Evolutionary conservation across 2,888 invertebrate species (phyloP).

Genomic region (Ormyrus thymus): DNA sequence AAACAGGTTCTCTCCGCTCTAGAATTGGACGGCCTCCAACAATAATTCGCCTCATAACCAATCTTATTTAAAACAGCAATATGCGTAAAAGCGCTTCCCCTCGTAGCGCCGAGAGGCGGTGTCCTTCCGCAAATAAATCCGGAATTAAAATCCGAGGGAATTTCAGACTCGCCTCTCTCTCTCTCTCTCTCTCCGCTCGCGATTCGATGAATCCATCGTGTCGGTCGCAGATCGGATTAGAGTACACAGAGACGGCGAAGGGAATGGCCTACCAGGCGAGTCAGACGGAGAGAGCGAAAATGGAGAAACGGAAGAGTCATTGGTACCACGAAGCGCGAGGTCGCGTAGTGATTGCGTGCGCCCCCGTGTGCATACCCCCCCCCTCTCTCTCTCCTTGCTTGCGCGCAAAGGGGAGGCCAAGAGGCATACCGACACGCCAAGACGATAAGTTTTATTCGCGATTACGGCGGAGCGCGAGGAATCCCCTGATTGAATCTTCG

Average conservation of each 20-base stretch:
- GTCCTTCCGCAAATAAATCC: constrained; percentile 24
- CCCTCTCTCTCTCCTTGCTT: constrained; percentile 67
- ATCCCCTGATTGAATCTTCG: constrained; percentile 68
- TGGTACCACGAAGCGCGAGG: constrained; percentile 73
- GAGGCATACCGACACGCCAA: constrained; percentile 31
- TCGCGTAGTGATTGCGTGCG: constrained; percentile 70
- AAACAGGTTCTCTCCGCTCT: no score
- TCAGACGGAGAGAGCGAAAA: constrained; percentile 55
- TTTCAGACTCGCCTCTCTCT: background rate
- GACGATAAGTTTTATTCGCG: constrained; percentile 68
- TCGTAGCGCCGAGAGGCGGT: no score
- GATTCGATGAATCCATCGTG: constrained; percentile 30
- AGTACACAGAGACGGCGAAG: constrained; percentile 43
- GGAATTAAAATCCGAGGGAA: constrained; percentile 18
- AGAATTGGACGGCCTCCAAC: constrained; percentile 16
- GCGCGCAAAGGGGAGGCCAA: constrained; percentile 38
- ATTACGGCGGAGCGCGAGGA: constrained; percentile 40
- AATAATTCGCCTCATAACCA: background rate
- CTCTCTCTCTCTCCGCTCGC: background rate
- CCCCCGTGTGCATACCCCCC: constrained; percentile 60
- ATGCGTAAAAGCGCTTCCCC: no score
- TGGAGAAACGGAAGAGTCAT: constrained; percentile 68
- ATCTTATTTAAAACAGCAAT: constrained; percentile 1
- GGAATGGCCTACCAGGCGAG: constrained; percentile 36
- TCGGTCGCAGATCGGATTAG: constrained; percentile 19